Evolutionary conservation across 2,797 vertebrate species (phyloP).

Genomic region (Hemitrygon akajei): DNA sequence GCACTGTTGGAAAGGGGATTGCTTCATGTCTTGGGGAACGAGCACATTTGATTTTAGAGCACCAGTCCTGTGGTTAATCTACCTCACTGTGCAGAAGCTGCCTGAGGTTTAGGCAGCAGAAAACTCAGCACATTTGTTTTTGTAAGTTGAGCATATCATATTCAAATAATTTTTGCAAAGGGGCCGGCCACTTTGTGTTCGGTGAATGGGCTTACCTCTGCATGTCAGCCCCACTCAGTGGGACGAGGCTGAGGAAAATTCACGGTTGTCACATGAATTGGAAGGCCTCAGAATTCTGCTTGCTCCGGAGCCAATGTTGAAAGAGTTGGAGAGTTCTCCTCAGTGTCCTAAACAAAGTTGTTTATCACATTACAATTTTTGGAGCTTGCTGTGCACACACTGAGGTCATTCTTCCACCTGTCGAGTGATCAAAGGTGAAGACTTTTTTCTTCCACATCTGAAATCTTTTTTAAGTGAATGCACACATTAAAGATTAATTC

Average conservation of each 20-base stretch:
- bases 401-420: too few species aligned
- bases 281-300: background rate
- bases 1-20: background rate
- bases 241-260: background rate
- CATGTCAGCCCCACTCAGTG: background rate
- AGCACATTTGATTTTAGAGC: background rate
- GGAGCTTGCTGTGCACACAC: background rate
- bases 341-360: background rate
- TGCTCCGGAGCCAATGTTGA: too few species aligned
- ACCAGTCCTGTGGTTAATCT: background rate
- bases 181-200: background rate
- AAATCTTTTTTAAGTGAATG: background rate
- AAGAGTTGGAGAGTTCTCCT: background rate
- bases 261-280: background rate
- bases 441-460: background rate
- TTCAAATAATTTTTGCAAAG: background rate
- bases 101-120: background rate
- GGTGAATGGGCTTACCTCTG: background rate
- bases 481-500: background rate
- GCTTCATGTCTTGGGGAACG: background rate
- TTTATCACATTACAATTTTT: background rate
- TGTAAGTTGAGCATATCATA: background rate
- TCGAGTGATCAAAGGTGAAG: background rate
- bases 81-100: background rate
- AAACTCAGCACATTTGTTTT: background rate